These are phyloP conservation scores for Pristionchus maxplancki DNA, from an alignment of 2,888 invertebrate genomes.

Conservation along the genomic window DNA sequence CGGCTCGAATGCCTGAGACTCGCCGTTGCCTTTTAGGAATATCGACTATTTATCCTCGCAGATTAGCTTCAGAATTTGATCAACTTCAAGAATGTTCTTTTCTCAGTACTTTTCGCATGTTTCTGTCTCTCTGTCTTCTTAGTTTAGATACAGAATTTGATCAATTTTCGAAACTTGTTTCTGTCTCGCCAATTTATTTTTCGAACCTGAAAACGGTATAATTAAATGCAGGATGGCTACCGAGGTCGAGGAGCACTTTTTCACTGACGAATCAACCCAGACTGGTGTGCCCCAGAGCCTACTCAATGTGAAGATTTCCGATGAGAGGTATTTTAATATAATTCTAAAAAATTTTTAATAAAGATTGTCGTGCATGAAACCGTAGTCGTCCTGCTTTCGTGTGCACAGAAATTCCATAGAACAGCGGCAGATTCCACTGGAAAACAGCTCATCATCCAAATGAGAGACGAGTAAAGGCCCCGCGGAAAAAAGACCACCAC, in stretches of 20 bases:
- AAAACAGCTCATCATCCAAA: not conserved
- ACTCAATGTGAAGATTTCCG: not conserved
- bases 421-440: not conserved
- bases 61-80: no score
- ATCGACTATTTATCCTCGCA: no score
- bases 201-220: not conserved
- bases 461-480: not conserved
- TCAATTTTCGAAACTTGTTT: not conserved
- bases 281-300: not conserved
- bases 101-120: no score
- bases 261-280: slow-evolving; percentile 5
- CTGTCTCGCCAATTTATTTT: not conserved
- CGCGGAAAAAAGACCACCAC: not conserved
- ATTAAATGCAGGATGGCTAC: not conserved
- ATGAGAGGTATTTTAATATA: slow-evolving; percentile 26
- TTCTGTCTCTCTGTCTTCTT: no score
- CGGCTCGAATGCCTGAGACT: no score
- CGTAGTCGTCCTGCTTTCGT: no score
- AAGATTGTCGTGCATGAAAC: no score
- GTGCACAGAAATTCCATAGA: not conserved
- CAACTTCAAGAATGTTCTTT: no score
- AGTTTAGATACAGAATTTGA: not conserved
- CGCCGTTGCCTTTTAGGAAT: no score
- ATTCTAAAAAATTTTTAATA: no score
- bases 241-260: not conserved